Base-by-base conservation (phyloP, 2,888 invertebrate species). In the Daptonema setosum region DNA sequence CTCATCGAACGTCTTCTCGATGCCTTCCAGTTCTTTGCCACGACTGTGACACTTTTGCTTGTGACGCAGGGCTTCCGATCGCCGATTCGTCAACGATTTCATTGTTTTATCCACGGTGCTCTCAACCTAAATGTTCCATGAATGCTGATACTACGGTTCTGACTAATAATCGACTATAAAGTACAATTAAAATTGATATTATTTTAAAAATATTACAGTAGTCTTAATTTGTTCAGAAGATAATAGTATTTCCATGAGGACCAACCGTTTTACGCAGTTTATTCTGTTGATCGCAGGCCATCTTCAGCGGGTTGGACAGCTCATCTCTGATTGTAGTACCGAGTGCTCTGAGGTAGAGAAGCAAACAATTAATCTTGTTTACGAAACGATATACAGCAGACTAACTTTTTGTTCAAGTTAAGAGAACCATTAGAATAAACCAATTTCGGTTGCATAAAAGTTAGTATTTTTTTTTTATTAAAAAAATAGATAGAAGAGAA, bases 291-390 rank as follows among this genome's bases (percentile, higher is more conserved):
- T 53, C 30, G 30, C 20, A 53, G 25, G 22, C 56, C 30, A 5
- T 22, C 24, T 47, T 43, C 53, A 56, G 48, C 25, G 56, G 56
- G 14, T 41, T 2, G 5, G 43, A 28, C 29, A 56, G 22, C 26
- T 56, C 56, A 11, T 53, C 53, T 2, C 43, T 24, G 8, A 56
- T 5, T 20, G 56, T 26, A 25, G 22, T 20, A 47, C 53, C 53
- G 24, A 56, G 29, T 22, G 22, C 29, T 3, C 56, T 56, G 28
- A 22, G n/a, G n/a, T n/a, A n/a, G n/a, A n/a, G n/a, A n/a, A n/a
- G n/a, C n/a, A n/a, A n/a, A n/a, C n/a, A n/a, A n/a, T n/a, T n/a
- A n/a, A n/a, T n/a, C n/a, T n/a, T n/a, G n/a, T n/a, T n/a, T n/a
- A n/a, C n/a, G n/a, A n/a, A n/a, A n/a, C n/a, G n/a, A n/a, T n/a